phyloP scores from a whole-genome alignment of 1,140 invertebrate species.

The Diprion similis region DNA sequence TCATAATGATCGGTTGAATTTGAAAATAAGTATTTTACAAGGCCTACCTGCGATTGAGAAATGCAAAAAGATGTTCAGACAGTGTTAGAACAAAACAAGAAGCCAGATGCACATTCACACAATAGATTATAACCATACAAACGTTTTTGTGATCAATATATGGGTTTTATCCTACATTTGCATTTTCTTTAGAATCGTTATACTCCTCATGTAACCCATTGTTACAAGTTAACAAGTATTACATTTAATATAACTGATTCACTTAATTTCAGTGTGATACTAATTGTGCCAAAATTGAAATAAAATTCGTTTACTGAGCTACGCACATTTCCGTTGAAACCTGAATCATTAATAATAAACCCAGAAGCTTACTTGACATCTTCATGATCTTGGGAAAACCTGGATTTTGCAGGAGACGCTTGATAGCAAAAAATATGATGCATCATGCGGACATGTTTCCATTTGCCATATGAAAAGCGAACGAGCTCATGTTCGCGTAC shows the following conservation, averaged over 20 bases:
- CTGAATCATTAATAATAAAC: slow-evolving; percentile 26
- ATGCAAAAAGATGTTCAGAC: too few relatives aligned
- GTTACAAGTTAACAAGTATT: not conserved
- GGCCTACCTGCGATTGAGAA: too few relatives aligned
- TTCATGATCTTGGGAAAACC: slow-evolving; percentile 77
- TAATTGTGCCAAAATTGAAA: slow-evolving; percentile 4
- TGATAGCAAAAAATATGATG: slow-evolving; percentile 89
- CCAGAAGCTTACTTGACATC: slow-evolving; percentile 65
- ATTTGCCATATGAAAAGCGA: slow-evolving; percentile 81
- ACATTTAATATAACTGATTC: not conserved
- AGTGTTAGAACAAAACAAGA: too few relatives aligned
- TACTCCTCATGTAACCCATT: too few relatives aligned
- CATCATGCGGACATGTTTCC: slow-evolving; percentile 83
- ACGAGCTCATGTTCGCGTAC: slow-evolving; percentile 83
- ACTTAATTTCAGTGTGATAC: not conserved
- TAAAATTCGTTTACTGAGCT: not conserved
- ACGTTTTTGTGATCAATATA: too few relatives aligned
- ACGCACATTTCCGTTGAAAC: not conserved
- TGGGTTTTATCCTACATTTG: too few relatives aligned
- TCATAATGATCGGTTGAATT: too few relatives aligned
- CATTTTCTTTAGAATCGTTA: too few relatives aligned
- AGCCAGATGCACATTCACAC: too few relatives aligned
- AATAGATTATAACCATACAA: too few relatives aligned
- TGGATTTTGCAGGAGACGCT: slow-evolving; percentile 78
- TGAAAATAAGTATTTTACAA: too few relatives aligned